phyloP scores from a whole-genome alignment of 2,797 vertebrate genomes.

The Pipistrellus nathusii region DNA sequence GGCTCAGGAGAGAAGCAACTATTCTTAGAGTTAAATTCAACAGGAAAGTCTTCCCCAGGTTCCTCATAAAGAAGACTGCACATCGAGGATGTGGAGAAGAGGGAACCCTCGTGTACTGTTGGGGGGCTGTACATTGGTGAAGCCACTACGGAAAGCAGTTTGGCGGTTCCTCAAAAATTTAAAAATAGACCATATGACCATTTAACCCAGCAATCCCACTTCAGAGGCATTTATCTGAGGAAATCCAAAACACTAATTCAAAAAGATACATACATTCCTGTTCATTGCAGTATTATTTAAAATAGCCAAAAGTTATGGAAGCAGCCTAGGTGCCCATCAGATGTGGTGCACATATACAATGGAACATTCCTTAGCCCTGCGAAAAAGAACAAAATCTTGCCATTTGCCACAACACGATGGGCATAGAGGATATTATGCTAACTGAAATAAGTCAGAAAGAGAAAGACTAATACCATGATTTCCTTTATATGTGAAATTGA shows the following conservation, averaged over 20 bases:
- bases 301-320: background rate
- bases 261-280: background rate
- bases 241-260: background rate
- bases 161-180: background rate
- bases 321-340: background rate
- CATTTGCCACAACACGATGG: background rate
- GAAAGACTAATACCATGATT: background rate
- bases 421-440: background rate
- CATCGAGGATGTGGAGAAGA: background rate
- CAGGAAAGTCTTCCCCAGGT: background rate
- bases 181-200: background rate
- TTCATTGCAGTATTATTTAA: background rate
- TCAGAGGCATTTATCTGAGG: background rate
- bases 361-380: too few relatives aligned
- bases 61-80: background rate
- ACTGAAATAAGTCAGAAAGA: background rate
- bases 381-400: background rate
- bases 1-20: background rate
- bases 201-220: background rate
- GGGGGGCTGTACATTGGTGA: background rate
- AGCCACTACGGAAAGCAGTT: background rate
- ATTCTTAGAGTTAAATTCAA: slow-evolving; percentile 6
- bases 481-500: background rate
- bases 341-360: background rate
- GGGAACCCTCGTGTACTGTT: background rate